These are phyloP conservation scores for Agrilus mali DNA, from an alignment of 2,888 invertebrate genomes.

Conservation along the genomic window DNA sequence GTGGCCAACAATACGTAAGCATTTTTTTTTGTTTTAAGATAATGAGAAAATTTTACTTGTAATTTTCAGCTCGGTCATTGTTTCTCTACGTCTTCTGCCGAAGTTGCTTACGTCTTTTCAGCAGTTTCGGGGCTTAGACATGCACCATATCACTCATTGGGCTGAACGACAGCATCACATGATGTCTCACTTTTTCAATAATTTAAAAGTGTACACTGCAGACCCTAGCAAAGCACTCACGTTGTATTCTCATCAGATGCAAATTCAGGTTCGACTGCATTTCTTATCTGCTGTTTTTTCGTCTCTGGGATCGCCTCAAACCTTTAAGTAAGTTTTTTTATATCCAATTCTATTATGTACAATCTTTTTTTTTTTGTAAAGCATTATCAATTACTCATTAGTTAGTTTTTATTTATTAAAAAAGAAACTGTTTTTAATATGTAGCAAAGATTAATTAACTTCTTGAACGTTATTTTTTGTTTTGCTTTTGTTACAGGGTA, in stretches of 20 bases:
- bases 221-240: constrained; percentile 28
- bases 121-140: constrained; percentile 75
- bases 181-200: constrained; percentile 87
- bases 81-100: constrained; percentile 76
- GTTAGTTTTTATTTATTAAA: no score
- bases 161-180: constrained; percentile 84
- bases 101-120: constrained; percentile 86
- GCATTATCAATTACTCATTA: no score
- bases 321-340: constrained; percentile 49
- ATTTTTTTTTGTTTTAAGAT: constrained; percentile 4
- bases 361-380: no score
- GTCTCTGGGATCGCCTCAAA: constrained; percentile 77
- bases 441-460: no score
- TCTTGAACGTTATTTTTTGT: no score
- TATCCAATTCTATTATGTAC: no score
- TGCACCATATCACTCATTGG: constrained; percentile 83
- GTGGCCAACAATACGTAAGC: constrained; percentile 65
- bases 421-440: no score
- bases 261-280: constrained; percentile 82
- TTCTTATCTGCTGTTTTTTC: constrained; percentile 90
- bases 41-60: constrained; percentile 1
- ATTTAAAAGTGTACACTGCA: constrained; percentile 61
- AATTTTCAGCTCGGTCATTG: constrained; percentile 63
- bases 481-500: no score
- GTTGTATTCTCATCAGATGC: constrained; percentile 66